Conservation (phyloP, 2,113 vertebrate species). For the Brachionichthys hirsutus region DNA sequence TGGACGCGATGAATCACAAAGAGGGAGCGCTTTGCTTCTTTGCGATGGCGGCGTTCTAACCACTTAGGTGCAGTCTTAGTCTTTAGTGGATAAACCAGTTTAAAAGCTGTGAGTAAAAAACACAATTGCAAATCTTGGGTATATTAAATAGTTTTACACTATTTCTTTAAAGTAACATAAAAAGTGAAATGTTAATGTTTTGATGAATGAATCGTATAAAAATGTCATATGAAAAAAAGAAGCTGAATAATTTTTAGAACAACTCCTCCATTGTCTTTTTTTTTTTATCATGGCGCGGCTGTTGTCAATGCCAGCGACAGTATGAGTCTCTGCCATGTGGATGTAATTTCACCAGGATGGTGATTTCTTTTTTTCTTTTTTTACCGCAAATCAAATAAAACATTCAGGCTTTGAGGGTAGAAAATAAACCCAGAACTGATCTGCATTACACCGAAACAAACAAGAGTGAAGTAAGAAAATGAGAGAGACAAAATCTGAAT, state of each 20-base stretch:
- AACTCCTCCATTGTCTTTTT: constrained; percentile 53
- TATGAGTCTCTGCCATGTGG: constrained; percentile 70
- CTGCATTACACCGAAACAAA: constrained; percentile 71
- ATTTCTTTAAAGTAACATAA: too few relatives aligned
- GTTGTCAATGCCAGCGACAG: constrained; percentile 53
- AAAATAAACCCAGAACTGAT: constrained; percentile 75
- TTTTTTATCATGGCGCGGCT: constrained; percentile 56
- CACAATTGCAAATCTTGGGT: too few relatives aligned
- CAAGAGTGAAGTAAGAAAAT: constrained; percentile 67
- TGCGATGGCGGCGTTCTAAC: neutral
- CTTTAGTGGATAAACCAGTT: too few relatives aligned
- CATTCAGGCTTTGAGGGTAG: constrained; percentile 70
- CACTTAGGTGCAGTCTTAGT: too few relatives aligned
- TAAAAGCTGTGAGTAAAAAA: too few relatives aligned
- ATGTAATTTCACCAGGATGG: constrained; percentile 75
- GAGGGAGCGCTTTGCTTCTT: constrained; percentile 32
- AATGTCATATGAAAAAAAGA: constrained; percentile 39
- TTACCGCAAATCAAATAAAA: constrained; percentile 77
- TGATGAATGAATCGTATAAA: constrained; percentile 37
- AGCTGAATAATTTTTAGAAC: constrained; percentile 38
- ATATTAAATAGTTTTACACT: too few relatives aligned
- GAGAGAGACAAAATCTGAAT: constrained; percentile 69
- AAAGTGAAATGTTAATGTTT: too few relatives aligned
- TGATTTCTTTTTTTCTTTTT: constrained; percentile 47
- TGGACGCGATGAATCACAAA: constrained; percentile 50